Evolutionary conservation across 2,888 invertebrate genomes (phyloP).

Genomic region (Apotomis capreana): DNA sequence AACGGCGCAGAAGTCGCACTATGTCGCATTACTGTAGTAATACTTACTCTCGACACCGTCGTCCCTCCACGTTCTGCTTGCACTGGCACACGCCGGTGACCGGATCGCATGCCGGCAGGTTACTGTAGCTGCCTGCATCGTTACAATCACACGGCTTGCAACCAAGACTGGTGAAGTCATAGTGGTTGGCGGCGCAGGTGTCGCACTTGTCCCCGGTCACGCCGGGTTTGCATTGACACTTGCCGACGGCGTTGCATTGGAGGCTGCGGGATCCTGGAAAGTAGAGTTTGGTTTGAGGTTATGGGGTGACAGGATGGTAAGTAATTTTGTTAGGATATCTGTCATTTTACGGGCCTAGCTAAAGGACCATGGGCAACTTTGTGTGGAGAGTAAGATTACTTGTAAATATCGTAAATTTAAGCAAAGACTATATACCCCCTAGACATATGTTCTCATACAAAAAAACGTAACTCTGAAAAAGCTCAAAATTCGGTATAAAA

Average conservation of each 20-base stretch:
- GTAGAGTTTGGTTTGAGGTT: no score
- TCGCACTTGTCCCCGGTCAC: conserved; percentile 98
- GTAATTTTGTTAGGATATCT: no score
- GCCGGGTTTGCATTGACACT: conserved; percentile 97
- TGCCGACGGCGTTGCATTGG: conserved; percentile 96
- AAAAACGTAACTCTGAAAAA: no score
- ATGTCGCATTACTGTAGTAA: conserved; percentile 80
- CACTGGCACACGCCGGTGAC: conserved; percentile 91
- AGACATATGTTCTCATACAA: no score
- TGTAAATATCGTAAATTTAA: no score
- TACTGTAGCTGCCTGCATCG: conserved; percentile 91
- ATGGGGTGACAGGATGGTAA: no score
- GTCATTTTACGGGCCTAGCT: no score
- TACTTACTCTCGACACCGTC: conserved; percentile 92
- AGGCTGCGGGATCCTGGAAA: conserved; percentile 90
- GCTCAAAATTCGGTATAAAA: no score
- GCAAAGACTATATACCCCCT: no score
- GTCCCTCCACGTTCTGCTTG: conserved; percentile 97
- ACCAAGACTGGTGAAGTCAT: conserved; percentile 94
- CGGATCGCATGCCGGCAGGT: conserved; percentile 93
- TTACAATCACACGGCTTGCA: conserved; percentile 97
- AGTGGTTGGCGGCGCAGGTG: conserved; percentile 91
- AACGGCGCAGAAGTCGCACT: conserved; percentile 89
- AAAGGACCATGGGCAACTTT: no score
- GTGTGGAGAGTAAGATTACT: no score